These are phyloP conservation scores for Xyrauchen texanus DNA, from an alignment of 2,113 vertebrate genomes.

Conservation along the genomic window DNA sequence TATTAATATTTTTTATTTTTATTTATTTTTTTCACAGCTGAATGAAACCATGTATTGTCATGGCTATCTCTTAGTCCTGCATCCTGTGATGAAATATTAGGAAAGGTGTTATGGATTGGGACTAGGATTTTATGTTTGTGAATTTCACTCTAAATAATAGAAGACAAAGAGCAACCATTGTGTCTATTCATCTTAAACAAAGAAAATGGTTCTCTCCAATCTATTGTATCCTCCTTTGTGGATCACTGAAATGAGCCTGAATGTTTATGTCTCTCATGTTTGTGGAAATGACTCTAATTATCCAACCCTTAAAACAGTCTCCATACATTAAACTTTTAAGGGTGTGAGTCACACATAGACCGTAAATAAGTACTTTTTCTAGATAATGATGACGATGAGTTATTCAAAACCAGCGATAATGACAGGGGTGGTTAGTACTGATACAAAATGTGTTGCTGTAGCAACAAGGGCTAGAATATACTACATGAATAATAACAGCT, in stretches of 20 bases:
- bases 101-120: constrained; percentile 41
- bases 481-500: neutral
- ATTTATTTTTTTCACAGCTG: neutral
- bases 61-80: constrained; percentile 9
- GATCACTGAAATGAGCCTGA: constrained; percentile 20
- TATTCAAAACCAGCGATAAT: constrained; percentile 34
- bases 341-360: neutral
- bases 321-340: constrained; percentile 13
- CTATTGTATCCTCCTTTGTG: constrained; percentile 15
- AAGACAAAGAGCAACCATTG: constrained; percentile 9
- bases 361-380: neutral
- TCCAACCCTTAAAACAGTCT: constrained; percentile 19
- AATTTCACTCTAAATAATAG: constrained; percentile 44
- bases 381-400: constrained; percentile 18
- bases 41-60: neutral
- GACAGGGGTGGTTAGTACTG: neutral
- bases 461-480: neutral
- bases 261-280: neutral
- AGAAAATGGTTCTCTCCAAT: neutral
- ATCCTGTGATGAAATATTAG: constrained; percentile 34
- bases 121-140: constrained; percentile 34
- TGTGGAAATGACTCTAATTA: constrained; percentile 43
- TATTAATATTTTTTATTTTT: too few relatives aligned
- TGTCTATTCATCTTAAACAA: constrained; percentile 34
- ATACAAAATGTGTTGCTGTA: neutral